A percentile compares a stretch with the other conserved stretches of the same genome.
Conservation (phyloP, 2,113 vertebrate genomes). For the Corythornis madagascariensis region DNA sequence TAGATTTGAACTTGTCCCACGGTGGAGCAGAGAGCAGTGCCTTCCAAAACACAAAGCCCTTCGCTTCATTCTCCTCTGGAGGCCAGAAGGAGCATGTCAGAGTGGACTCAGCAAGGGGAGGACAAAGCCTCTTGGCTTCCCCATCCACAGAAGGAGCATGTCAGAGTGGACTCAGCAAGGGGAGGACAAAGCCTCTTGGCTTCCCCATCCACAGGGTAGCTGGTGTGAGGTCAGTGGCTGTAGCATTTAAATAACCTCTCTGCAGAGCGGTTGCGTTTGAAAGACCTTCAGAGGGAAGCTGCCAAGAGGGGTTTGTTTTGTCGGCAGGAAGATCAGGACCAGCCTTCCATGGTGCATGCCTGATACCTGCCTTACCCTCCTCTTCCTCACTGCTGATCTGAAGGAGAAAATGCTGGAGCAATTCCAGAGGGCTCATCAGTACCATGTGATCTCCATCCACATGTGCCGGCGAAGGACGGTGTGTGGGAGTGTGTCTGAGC, state of each 20-base stretch:
- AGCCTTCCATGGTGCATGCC: neutral
- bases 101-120: neutral
- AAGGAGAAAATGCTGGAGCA: conserved; percentile 53
- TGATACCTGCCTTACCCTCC: neutral
- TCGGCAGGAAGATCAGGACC: neutral
- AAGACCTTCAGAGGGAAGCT: neutral
- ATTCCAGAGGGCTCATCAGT: conserved; percentile 34
- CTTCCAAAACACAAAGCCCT: neutral
- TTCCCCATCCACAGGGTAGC: neutral
- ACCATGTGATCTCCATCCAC: neutral
- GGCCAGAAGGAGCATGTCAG: neutral
- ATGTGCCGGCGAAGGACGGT: neutral
- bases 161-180: neutral
- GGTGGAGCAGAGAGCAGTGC: accelerated
- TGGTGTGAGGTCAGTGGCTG: neutral
- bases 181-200: neutral
- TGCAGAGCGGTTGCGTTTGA: neutral
- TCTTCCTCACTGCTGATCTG: conserved; percentile 41
- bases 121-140: neutral
- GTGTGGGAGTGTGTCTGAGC: neutral
- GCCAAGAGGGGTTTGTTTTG: neutral
- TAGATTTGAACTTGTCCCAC: neutral
- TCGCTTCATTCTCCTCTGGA: neutral
- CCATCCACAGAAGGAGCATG: neutral
- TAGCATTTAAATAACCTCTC: conserved; percentile 1